Base-by-base conservation (phyloP, 2,888 invertebrate species). In the Trachelus stipa region DNA sequence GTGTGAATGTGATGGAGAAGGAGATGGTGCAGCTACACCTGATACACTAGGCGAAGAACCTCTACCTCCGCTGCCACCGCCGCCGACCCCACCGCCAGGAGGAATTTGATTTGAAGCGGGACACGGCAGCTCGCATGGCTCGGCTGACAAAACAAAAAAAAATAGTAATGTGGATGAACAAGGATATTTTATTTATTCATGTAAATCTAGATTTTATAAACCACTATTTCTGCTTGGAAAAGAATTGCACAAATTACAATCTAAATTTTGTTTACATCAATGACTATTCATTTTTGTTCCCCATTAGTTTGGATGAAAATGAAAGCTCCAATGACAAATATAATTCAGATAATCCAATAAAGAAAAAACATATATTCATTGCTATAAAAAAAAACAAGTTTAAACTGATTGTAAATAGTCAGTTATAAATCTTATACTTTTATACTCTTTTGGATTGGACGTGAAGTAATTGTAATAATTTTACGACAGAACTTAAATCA, bases 121-220 rank as follows among this genome's bases (percentile, higher is more conserved):
- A 95, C 95, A 91, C 94, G 95, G 91, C 86, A 96, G 95, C 90
- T 97, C 97, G 94, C 95, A 95, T 94, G 96, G 95, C 92, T 96
- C 96, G 90, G 94, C 95, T 95, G 92, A 77, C 92, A 93, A 82
- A 81, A 82, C 71, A 34, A 75, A 33, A 30, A 23, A 23, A 23
- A 56, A 9, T 37, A 12, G 6, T 23, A 23, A 2, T 56, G 9
- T 23, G 23, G 6, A 56, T 9, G 23, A 56, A 56, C 2, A 9
- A 23, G 23, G 56, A 56, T 56, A 23, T 23, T 23, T 23, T 56
- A 56, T 56, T 56, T 56, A 23, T 56, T 56, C 56, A 23, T 23
- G 23, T 56, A 9, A 56, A 9, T 56, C 9, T 56, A 56, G 6
- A 56, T 23, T 9, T 56, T 23, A 56, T 23, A 23, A 56, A 23